These are phyloP conservation scores for Drosophila insularis DNA, from an alignment of 1,140 invertebrate species.

Conservation along the genomic window DNA sequence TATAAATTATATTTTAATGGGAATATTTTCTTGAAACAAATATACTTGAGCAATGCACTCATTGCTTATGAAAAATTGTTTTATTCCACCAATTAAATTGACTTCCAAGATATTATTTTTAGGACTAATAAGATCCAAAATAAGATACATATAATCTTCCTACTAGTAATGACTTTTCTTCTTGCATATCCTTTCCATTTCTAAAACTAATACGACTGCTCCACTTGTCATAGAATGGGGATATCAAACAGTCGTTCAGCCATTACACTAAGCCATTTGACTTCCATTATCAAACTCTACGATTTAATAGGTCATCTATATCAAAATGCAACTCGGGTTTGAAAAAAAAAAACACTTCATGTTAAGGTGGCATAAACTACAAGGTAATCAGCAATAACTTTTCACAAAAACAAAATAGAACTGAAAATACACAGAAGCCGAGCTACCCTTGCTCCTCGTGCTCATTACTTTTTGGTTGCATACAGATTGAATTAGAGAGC, in stretches of 20 bases:
- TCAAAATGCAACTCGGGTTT: background rate
- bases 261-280: background rate
- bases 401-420: background rate
- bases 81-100: no score
- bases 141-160: no score
- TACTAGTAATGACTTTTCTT: no score
- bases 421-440: background rate
- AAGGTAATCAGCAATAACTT: background rate
- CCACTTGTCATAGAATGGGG: background rate
- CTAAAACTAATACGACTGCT: no score
- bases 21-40: no score
- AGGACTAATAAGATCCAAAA: no score
- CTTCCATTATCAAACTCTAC: background rate
- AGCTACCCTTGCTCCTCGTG: background rate
- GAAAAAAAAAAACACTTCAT: background rate
- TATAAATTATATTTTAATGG: no score
- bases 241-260: background rate
- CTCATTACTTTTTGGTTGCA: conserved; percentile 4
- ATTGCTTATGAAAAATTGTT: no score
- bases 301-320: conserved; percentile 7
- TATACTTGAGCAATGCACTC: no score
- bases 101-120: no score
- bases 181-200: no score
- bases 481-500: conserved; percentile 6
- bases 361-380: background rate